Evolutionary conservation across 2,113 vertebrate species (phyloP), one percentile per base, ranked within the genome.

Genomic region (Etheostoma spectabile): DNA sequence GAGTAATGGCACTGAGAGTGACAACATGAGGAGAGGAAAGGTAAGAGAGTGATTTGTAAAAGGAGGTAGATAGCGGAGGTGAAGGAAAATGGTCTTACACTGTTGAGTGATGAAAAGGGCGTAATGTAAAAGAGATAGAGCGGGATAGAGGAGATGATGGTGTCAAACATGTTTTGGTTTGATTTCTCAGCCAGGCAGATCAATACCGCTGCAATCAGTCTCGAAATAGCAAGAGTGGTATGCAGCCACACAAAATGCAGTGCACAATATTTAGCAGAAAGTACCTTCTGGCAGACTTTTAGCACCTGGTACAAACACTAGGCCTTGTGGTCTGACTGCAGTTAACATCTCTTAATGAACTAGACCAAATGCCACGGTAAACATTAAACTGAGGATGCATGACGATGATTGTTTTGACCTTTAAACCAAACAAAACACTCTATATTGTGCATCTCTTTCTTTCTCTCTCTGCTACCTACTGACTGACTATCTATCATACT

Each of bases 111-210:
- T 67, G 66, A 80, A 91, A 82, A 72, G 67, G 61, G 57, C n/a
- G 3, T n/a, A 48, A 66, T 27, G 74, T 65, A 83, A 88, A 74
- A 74, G 83, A 88, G 88, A 84, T 22, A 30, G 80, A 86, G 64
- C 66, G 10, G 19, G 56, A 77, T 18, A 46, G 55, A 87, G 84
- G 73, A 60, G 75, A 85, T 61, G 73, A 89, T 86, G 80, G 90
- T 88, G 88, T 91, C 85, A 87, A 85, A 84, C 85, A 88, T 83
- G 85, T 80, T 87, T 80, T 46, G 65, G 63, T 85, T 91, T 66
- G 48, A 89, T 86, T 86, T 60, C 76, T 85, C 75, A 79, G 77
- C 82, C n/a, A 60, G 75, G 51, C 24, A 19, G 76, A 92, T 93
- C 89, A 74, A 93, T 91, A 81, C 59, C 10, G 6, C 68, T 68